Evolutionary conservation across 2,113 vertebrate genomes (phyloP).

Genomic region (Hippopotamus amphibius): DNA sequence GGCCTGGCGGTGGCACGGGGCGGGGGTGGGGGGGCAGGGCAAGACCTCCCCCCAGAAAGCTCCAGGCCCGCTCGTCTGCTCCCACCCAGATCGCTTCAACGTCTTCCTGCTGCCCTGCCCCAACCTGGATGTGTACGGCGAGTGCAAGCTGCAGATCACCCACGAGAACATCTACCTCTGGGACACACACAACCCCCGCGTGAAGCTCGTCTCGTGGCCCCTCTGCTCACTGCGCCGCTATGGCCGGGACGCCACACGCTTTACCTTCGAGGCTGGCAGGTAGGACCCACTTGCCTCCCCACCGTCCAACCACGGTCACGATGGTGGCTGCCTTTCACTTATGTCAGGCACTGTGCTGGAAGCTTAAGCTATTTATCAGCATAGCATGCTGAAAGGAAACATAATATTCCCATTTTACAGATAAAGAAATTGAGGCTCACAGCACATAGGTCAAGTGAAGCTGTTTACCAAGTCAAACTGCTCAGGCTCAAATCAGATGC

Average conservation of each 20-base stretch:
- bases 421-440: background rate
- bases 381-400: background rate
- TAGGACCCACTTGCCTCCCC: constrained; percentile 75
- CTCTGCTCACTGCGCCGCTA: constrained; percentile 96
- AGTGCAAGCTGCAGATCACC: constrained; percentile 98
- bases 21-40: rapidly evolving
- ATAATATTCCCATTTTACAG: background rate
- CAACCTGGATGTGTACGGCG: constrained; percentile 96
- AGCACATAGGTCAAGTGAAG: background rate
- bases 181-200: constrained; percentile 96
- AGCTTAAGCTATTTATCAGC: background rate
- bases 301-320: rapidly evolving
- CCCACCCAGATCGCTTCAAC: constrained; percentile 93
- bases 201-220: constrained; percentile 97
- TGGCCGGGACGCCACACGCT: constrained; percentile 94
- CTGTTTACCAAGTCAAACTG: background rate
- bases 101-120: constrained; percentile 97
- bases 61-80: rapidly evolving
- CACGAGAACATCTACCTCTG: constrained; percentile 99
- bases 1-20: background rate
- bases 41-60: rapidly evolving
- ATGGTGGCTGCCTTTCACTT: background rate
- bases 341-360: background rate
- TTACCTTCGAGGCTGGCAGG: constrained; percentile 98
- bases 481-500: background rate